Percentiles rank a stretch among this genome's conserved stretches.
Evolutionary conservation across 2,888 invertebrate species (phyloP).

Genomic region (Liopterus haemorrhoidalis): DNA sequence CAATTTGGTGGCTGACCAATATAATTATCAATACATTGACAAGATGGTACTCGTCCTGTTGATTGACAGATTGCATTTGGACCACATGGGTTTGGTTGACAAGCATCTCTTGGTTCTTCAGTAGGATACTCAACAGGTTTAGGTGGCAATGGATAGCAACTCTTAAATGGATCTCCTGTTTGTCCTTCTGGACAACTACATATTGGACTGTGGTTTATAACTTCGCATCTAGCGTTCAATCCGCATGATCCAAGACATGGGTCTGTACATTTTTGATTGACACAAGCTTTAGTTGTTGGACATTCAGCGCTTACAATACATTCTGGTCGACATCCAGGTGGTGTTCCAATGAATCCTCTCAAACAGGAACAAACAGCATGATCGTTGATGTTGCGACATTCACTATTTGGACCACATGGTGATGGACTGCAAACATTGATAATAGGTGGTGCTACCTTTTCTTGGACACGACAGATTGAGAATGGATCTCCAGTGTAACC

Average conservation of each 20-base stretch:
- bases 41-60: slow-evolving; percentile 61
- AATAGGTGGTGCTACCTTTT: slow-evolving; percentile 33
- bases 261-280: slow-evolving; percentile 52
- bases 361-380: slow-evolving; percentile 51
- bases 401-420: slow-evolving; percentile 53
- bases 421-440: slow-evolving; percentile 47
- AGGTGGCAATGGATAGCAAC: slow-evolving; percentile 56
- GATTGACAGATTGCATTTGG: slow-evolving; percentile 69
- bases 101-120: slow-evolving; percentile 52
- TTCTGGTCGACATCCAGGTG: slow-evolving; percentile 53
- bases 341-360: slow-evolving; percentile 49
- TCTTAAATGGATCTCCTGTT: slow-evolving; percentile 73
- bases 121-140: slow-evolving; percentile 37
- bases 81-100: slow-evolving; percentile 75
- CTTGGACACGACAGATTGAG: slow-evolving; percentile 39
- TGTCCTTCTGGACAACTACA: slow-evolving; percentile 53
- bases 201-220: slow-evolving; percentile 51
- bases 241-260: slow-evolving; percentile 55
- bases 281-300: slow-evolving; percentile 47
- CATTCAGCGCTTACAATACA: slow-evolving; percentile 52
- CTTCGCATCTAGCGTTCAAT: slow-evolving; percentile 49
- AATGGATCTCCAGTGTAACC: slow-evolving; percentile 66
- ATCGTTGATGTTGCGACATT: slow-evolving; percentile 49
- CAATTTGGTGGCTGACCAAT: slow-evolving; percentile 76
- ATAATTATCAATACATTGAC: slow-evolving; percentile 71